Percentiles rank a stretch among this genome's conserved stretches.
These are phyloP conservation scores for Pterocles burchelli DNA, from an alignment of 2,113 vertebrate species.

Conservation along the genomic window DNA sequence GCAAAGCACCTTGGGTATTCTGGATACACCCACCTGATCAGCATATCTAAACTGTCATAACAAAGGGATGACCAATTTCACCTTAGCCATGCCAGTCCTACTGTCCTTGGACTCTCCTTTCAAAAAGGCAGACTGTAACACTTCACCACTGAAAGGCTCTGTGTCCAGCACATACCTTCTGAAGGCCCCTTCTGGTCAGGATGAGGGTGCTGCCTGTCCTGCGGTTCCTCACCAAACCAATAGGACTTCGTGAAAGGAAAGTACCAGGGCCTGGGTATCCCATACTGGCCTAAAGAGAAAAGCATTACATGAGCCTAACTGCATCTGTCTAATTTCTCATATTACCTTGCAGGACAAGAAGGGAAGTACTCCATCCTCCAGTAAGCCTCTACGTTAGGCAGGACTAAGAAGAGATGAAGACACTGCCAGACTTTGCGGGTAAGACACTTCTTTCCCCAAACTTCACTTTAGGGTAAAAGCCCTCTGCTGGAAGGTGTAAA, in stretches of 20 bases:
- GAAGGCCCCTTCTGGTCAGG: constrained; percentile 72
- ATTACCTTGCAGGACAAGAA: background rate
- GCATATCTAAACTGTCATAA: background rate
- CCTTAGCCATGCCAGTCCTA: background rate
- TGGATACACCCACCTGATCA: background rate
- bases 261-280: constrained; percentile 94
- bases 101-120: background rate
- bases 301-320: background rate
- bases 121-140: background rate
- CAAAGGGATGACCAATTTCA: background rate
- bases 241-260: constrained; percentile 94
- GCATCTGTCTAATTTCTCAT: background rate
- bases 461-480: background rate
- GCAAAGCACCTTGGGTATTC: background rate
- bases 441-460: background rate
- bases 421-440: background rate
- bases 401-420: background rate
- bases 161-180: constrained; percentile 77
- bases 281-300: constrained; percentile 88
- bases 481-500: background rate
- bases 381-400: background rate
- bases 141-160: background rate
- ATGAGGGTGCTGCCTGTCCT: constrained; percentile 63
- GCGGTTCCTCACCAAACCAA: constrained; percentile 87
- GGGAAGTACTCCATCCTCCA: background rate